A percentile compares a stretch with the other conserved stretches of the same genome.
Conservation (phyloP, 2,888 invertebrate species). For the Shargacucullia verbasci region DNA sequence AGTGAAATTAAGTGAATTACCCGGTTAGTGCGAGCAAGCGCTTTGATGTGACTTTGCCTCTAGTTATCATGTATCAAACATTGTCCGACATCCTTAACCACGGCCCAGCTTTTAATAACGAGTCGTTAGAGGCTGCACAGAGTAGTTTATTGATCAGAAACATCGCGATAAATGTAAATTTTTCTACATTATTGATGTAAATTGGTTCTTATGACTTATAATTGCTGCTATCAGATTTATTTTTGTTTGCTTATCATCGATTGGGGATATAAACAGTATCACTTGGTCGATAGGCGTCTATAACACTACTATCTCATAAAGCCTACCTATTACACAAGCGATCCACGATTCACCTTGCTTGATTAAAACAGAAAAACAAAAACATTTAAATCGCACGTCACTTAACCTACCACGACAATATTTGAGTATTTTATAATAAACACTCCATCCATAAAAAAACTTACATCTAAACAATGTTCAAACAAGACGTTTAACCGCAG, state of each 20-base stretch:
- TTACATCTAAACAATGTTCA: constrained; percentile 19
- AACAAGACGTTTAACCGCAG: constrained; percentile 48
- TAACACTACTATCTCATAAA: too few species aligned
- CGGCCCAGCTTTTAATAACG: constrained; percentile 81
- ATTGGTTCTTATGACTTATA: not conserved
- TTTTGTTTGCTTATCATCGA: too few species aligned
- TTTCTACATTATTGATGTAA: not conserved
- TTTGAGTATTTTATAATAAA: not conserved
- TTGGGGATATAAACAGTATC: too few species aligned
- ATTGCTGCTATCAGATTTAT: not conserved
- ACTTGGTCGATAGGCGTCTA: too few species aligned
- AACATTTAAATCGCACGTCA: too few species aligned
- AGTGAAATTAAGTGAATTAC: constrained; percentile 84
- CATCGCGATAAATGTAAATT: constrained; percentile 1
- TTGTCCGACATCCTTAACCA: constrained; percentile 72
- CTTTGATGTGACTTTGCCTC: constrained; percentile 80
- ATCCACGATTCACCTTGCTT: too few species aligned
- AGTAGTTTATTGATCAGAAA: constrained; percentile 58
- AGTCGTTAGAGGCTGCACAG: constrained; percentile 75
- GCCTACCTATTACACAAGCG: too few species aligned
- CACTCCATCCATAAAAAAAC: not conserved
- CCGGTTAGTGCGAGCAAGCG: constrained; percentile 74
- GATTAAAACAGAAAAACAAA: too few species aligned
- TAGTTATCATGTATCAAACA: constrained; percentile 86
- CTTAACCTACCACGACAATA: too few species aligned